phyloP scores from a whole-genome alignment of 2,797 vertebrate genomes.

The Diglossa cyanea region DNA sequence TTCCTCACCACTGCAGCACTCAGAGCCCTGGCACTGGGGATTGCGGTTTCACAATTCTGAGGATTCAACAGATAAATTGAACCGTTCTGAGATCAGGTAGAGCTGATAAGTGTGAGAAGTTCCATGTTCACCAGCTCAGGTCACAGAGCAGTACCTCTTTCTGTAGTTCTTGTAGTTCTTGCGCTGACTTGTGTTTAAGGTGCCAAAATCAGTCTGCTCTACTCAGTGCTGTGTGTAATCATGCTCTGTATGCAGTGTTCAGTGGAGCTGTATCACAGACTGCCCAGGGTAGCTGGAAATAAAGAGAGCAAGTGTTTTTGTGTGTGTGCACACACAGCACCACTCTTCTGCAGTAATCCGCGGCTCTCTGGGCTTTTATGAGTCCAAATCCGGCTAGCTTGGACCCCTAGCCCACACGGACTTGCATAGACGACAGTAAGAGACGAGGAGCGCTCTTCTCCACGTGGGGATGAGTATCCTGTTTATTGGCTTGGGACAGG shows the following conservation, averaged over 20 bases:
- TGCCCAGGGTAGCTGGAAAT: background rate
- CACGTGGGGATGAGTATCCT: too few relatives aligned
- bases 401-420: too few relatives aligned
- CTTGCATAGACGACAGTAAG: too few relatives aligned
- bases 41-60: background rate
- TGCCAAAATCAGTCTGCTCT: background rate
- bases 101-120: background rate
- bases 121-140: background rate
- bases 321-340: background rate
- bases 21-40: background rate
- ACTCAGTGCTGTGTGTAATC: background rate
- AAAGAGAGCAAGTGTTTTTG: background rate
- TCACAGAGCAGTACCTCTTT: background rate
- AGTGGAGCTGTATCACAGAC: background rate
- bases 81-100: background rate
- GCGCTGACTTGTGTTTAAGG: background rate
- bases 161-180: background rate
- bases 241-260: background rate
- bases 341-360: too few relatives aligned
- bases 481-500: too few relatives aligned
- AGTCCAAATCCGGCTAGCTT: too few relatives aligned
- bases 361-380: too few relatives aligned
- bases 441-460: too few relatives aligned
- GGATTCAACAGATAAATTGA: background rate
- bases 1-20: background rate